These are phyloP conservation scores for Exaiptasia diaphana DNA, from an alignment of 64 coral and sea anemone species.

Conservation along the genomic window DNA sequence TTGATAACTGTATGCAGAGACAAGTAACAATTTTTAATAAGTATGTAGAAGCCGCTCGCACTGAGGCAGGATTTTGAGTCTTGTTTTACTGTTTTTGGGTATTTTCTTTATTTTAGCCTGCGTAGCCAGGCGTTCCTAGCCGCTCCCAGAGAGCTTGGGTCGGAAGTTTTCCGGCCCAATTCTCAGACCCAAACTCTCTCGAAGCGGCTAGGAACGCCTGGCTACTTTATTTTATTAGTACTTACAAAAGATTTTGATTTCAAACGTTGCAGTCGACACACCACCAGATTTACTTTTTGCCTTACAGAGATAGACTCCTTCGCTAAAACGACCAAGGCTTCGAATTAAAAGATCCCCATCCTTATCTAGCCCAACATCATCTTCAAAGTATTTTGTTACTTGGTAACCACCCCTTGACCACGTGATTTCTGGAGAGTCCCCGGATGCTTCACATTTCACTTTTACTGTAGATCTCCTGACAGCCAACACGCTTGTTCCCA, in stretches of 20 bases:
- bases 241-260: constrained; percentile 58
- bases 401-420: constrained; percentile 53
- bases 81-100: not conserved
- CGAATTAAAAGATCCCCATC: constrained; percentile 54
- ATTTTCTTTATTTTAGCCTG: too few relatives aligned
- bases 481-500: constrained; percentile 59
- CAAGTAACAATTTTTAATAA: not conserved
- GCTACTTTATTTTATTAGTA: too few relatives aligned
- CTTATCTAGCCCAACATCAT: constrained; percentile 24
- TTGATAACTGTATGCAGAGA: not conserved
- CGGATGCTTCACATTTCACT: constrained; percentile 64
- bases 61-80: not conserved
- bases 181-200: too few relatives aligned
- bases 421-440: constrained; percentile 20
- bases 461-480: constrained; percentile 43
- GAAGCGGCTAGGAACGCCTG: too few relatives aligned
- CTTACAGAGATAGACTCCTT: constrained; percentile 61
- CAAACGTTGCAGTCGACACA: constrained; percentile 38
- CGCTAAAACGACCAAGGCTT: constrained; percentile 53
- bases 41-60: too few relatives aligned
- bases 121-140: too few relatives aligned
- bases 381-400: constrained; percentile 8
- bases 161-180: not conserved
- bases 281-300: constrained; percentile 40
- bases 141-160: too few relatives aligned